Evolutionary conservation across 2,888 invertebrate genomes (phyloP).

Genomic region (Drosophila affinis): DNA sequence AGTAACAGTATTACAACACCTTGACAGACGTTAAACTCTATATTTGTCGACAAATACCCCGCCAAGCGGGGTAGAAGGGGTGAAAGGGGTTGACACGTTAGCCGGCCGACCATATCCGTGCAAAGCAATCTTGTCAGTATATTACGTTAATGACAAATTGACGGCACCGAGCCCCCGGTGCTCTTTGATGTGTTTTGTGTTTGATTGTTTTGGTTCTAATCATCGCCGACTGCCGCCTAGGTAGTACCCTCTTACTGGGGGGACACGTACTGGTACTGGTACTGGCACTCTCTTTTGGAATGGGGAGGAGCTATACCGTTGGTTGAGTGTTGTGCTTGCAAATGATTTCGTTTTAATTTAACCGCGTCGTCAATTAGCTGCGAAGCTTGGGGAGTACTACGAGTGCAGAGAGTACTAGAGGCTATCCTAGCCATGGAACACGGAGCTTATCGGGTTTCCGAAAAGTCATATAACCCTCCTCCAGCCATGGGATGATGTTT

Average conservation of each 20-base stretch:
- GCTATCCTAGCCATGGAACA: too few relatives aligned
- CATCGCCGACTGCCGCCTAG: constrained; percentile 80
- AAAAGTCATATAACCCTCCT: constrained; percentile 71
- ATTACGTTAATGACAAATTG: constrained; percentile 83
- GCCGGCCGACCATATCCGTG: constrained; percentile 65
- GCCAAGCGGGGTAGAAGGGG: neutral
- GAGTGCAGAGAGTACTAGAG: constrained; percentile 3
- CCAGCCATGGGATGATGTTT: constrained; percentile 25
- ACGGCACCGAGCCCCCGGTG: constrained; percentile 67
- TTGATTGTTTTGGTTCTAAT: constrained; percentile 82
- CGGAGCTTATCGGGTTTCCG: constrained; percentile 52
- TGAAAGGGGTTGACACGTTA: neutral
- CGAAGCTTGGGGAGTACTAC: neutral
- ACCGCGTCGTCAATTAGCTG: constrained; percentile 65
- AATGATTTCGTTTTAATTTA: constrained; percentile 79
- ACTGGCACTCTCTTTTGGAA: constrained; percentile 1
- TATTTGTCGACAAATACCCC: constrained; percentile 74
- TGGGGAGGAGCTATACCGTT: constrained; percentile 1
- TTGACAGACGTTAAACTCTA: constrained; percentile 67
- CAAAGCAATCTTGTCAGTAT: constrained; percentile 82
- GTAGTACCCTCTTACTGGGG: constrained; percentile 47
- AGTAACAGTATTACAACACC: constrained; percentile 68
- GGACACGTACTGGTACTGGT: neutral
- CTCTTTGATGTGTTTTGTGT: constrained; percentile 82
- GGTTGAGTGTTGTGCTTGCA: constrained; percentile 59